Base-by-base conservation (phyloP, 2,113 vertebrate species). In the Caranx ignobilis region DNA sequence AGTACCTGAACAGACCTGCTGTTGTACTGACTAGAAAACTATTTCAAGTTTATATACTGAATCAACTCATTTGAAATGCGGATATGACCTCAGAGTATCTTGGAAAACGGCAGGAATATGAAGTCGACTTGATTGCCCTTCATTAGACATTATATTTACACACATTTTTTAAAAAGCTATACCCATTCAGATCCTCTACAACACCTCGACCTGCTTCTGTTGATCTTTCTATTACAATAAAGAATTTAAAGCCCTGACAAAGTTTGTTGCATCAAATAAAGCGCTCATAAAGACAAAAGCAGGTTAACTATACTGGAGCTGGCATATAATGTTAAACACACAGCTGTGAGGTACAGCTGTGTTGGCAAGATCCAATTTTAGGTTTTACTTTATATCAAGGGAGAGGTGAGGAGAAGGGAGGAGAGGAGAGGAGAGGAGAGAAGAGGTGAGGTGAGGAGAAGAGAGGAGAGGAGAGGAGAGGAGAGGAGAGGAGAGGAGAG, bases 211-310 rank as follows among this genome's bases (percentile, higher is more conserved):
- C 50, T 66, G 68, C 11, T 63, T 65, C 18, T 26, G 18, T 54
- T 35, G 12, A 11, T 9, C 9, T 54, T 47, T 37, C 52, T 16
- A 41, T 21, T 39, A 73, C 54, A 61, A 10, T 39, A 32, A 71
- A 37, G 5, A 15, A 71, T 64, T 15, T 37, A 55, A 57, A 19
- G 19, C 18, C 6, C 12, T 16, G 34, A 60, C 39, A 47, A 68
- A 37, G 55, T 79, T 57, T 55, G 15, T 21, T 32, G 60, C 32
- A 16, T 37, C 4, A 75, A 52, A 21, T 34, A 47, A 65, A 79
- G 52, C 9, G 4, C 52, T 54, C 48, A 9, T 50, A 50, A 19
- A 19, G 48, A 18, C 26, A 47, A 64, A 79, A 61, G 81, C 45
- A 77, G 61, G 69, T 55, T 45, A 47, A 68, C 64, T 56, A 26